These are phyloP conservation scores for Channa argus DNA, from an alignment of 2,113 vertebrate genomes.

Conservation along the genomic window DNA sequence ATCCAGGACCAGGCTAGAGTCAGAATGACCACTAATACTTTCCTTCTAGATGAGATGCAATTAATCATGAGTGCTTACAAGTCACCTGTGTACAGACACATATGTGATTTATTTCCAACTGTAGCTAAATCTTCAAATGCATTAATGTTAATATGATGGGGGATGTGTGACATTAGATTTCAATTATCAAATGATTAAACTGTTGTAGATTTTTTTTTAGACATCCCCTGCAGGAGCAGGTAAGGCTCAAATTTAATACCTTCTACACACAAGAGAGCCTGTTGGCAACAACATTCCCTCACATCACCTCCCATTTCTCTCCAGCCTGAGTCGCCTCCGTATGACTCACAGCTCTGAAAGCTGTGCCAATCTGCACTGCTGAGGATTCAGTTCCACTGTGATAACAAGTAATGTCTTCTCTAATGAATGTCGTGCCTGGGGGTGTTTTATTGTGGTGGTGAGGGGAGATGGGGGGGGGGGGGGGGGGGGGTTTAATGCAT, in stretches of 20 bases:
- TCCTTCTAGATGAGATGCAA: too few species aligned
- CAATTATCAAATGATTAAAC: too few species aligned
- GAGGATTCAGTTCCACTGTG: constrained; percentile 23
- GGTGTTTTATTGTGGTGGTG: constrained; percentile 22
- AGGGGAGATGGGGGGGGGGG: constrained; percentile 27
- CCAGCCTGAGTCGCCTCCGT: constrained; percentile 25
- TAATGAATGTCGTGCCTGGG: constrained; percentile 20
- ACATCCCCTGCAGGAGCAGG: background rate
- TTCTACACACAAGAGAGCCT: constrained; percentile 14
- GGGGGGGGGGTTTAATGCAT: constrained; percentile 24
- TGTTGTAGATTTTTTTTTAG: background rate
- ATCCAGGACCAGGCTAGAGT: too few species aligned
- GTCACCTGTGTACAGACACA: too few species aligned
- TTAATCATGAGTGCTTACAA: too few species aligned
- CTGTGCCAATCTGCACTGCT: constrained; percentile 17
- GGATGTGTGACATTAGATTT: too few species aligned
- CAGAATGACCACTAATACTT: too few species aligned
- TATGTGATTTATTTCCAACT: too few species aligned
- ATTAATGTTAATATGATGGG: too few species aligned
- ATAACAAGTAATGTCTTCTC: constrained; percentile 24
- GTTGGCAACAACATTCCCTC: constrained; percentile 20
- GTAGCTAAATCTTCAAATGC: too few species aligned
- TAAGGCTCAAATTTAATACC: constrained; percentile 2
- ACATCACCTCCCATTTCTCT: constrained; percentile 35
- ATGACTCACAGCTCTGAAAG: constrained; percentile 51